Percentiles rank a stretch among this genome's conserved stretches.
These are phyloP conservation scores for Natrix natrix DNA, from an alignment of 2,797 vertebrate genomes.

Conservation along the genomic window DNA sequence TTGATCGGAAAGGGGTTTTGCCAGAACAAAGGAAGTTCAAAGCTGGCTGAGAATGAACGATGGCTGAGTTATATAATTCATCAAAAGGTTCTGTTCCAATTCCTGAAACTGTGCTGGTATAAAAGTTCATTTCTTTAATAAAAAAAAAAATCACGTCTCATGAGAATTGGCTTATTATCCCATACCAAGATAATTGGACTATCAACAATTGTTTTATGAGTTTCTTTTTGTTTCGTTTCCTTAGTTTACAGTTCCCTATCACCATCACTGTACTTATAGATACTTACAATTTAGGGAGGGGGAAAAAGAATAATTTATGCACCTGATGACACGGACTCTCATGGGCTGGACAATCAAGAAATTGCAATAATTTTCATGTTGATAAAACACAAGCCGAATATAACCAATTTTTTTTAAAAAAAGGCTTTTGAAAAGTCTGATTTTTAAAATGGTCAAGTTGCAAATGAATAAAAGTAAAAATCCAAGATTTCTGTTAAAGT, in stretches of 20 bases:
- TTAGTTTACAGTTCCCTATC: background rate
- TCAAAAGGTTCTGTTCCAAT: background rate
- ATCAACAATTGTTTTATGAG: background rate
- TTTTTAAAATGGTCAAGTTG: background rate
- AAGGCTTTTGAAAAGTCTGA: background rate
- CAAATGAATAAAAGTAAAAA: background rate
- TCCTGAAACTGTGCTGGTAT: background rate
- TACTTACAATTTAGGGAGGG: background rate
- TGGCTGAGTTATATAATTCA: background rate
- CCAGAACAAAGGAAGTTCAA: background rate
- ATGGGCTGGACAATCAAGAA: background rate
- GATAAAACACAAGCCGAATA: background rate
- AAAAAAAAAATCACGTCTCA: background rate
- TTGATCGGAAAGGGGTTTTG: background rate
- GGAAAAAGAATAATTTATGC: background rate
- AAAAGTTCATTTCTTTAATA: background rate
- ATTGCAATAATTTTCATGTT: background rate
- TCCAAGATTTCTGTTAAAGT: background rate
- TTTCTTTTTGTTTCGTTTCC: background rate
- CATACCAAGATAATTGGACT: background rate
- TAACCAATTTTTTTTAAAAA: background rate
- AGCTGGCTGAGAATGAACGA: background rate
- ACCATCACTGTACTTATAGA: background rate
- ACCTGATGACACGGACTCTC: background rate
- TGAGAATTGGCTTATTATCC: background rate